A percentile compares a stretch with the other conserved stretches of the same genome.
These are phyloP conservation scores for Cavia aperea DNA, from an alignment of 2,113 vertebrate species.

Conservation along the genomic window DNA sequence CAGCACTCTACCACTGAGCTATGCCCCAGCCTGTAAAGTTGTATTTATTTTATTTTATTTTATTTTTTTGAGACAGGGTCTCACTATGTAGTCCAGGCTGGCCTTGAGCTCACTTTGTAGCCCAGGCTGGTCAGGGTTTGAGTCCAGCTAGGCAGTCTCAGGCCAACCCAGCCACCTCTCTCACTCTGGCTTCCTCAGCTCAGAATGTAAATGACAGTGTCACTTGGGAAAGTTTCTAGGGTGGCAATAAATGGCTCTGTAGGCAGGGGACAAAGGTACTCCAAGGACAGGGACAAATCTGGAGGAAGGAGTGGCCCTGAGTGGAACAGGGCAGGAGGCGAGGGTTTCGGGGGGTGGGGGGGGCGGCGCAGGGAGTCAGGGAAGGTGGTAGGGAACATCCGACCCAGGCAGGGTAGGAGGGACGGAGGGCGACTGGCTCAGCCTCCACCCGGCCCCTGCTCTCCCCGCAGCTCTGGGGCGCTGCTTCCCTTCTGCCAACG, in stretches of 20 bases:
- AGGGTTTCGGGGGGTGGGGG: background rate
- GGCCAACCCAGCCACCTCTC: background rate
- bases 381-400: background rate
- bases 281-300: background rate
- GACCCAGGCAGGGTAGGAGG: background rate
- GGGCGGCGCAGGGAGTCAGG: background rate
- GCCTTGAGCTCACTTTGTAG: background rate
- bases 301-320: background rate
- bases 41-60: too few relatives aligned
- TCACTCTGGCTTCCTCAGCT: background rate
- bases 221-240: background rate
- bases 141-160: background rate
- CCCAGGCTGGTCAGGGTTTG: background rate
- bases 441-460: background rate
- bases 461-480: slow-evolving; percentile 79
- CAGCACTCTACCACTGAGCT: background rate
- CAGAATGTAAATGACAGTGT: background rate
- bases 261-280: background rate
- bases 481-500: slow-evolving; percentile 77
- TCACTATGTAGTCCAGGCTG: too few relatives aligned
- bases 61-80: too few relatives aligned
- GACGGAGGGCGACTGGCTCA: background rate
- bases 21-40: too few relatives aligned
- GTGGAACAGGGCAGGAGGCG: background rate
- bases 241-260: background rate